Evolutionary conservation across 2,888 invertebrate species (phyloP).

Genomic region (Carpatolechia fugitivella): DNA sequence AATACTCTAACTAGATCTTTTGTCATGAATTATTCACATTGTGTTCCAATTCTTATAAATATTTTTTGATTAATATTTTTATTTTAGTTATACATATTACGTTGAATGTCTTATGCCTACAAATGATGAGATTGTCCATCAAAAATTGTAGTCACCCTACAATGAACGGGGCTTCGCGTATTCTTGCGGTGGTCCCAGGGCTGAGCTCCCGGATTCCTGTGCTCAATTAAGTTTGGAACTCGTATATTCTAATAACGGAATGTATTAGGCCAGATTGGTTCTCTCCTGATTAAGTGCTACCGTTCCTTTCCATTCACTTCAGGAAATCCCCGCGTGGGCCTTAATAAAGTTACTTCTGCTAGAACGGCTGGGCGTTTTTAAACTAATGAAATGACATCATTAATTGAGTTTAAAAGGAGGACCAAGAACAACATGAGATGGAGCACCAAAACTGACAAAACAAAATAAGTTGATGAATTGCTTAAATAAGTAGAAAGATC

Average conservation of each 20-base stretch:
- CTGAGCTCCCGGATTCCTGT: conserved; percentile 23
- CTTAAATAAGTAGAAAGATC: too few relatives aligned
- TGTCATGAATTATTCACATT: too few relatives aligned
- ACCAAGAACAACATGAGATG: too few relatives aligned
- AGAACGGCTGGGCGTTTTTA: conserved; percentile 4
- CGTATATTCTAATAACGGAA: conserved; percentile 38
- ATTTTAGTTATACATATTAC: too few relatives aligned
- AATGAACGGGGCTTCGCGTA: conserved; percentile 3
- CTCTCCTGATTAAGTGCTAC: conserved; percentile 11
- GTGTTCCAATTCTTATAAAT: too few relatives aligned
- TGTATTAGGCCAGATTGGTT: conserved; percentile 19
- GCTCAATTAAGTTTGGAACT: conserved; percentile 47
- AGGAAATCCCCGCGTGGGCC: neutral
- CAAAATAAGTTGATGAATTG: neutral
- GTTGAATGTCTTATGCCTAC: too few relatives aligned
- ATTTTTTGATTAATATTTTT: too few relatives aligned
- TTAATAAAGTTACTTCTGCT: conserved; percentile 2
- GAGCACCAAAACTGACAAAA: neutral
- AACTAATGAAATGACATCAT: neutral
- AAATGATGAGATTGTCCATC: too few relatives aligned
- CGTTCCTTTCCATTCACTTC: conserved; percentile 16
- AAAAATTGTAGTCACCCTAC: neutral
- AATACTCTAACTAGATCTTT: too few relatives aligned
- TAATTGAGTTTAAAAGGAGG: neutral
- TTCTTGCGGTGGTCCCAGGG: conserved; percentile 25